Evolutionary conservation across 2,113 vertebrate species (phyloP).

Genomic region (Entosphenus tridentatus): DNA sequence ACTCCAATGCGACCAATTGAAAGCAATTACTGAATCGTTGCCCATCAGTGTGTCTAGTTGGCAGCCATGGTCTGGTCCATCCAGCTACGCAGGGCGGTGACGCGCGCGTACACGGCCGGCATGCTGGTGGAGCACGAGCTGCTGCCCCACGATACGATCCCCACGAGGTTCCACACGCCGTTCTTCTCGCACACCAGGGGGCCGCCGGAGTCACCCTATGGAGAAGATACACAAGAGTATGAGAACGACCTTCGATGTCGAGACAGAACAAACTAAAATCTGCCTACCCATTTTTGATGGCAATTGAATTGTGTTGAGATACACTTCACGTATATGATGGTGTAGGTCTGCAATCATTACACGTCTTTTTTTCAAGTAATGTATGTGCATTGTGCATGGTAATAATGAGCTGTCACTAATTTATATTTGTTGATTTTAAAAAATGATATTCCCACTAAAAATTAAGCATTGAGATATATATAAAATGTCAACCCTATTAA

Average conservation of each 20-base stretch:
- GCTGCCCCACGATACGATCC: constrained; percentile 23
- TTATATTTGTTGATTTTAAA: not conserved
- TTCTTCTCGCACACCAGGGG: not conserved
- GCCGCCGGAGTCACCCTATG: constrained; percentile 19
- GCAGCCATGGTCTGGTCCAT: constrained; percentile 15
- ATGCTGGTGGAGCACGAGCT: constrained; percentile 64
- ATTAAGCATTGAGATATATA: too few species aligned
- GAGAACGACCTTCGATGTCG: not conserved
- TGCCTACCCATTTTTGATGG: not conserved
- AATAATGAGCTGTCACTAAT: not conserved
- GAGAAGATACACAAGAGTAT: not conserved
- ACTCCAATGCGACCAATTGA: too few species aligned
- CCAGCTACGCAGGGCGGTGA: constrained; percentile 52
- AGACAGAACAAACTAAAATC: not conserved
- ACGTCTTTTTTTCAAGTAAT: not conserved
- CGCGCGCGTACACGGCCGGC: constrained; percentile 60
- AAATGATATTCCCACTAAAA: too few species aligned
- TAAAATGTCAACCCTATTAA: too few species aligned
- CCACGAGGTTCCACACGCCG: not conserved
- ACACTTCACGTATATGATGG: not conserved
- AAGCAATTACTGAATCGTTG: not conserved
- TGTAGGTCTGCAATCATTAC: not conserved
- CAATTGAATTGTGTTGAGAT: not conserved
- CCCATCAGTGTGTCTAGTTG: not conserved
- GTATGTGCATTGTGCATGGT: constrained; percentile 10